These are phyloP conservation scores for Aldrovandia affinis DNA, from an alignment of 2,797 vertebrate species.

Conservation along the genomic window DNA sequence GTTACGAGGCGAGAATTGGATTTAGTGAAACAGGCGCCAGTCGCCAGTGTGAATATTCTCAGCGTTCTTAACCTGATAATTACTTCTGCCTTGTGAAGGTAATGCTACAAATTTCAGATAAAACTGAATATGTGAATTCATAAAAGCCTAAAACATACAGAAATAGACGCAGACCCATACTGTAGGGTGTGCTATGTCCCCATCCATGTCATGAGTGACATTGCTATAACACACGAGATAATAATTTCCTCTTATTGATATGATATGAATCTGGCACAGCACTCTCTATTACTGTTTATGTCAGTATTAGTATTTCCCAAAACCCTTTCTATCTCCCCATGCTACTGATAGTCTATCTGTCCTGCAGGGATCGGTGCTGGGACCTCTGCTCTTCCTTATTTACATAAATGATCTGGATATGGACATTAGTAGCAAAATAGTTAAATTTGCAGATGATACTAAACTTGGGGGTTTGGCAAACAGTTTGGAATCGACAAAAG, in stretches of 20 bases:
- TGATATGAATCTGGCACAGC: not conserved
- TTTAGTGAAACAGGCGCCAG: slow-evolving; percentile 28
- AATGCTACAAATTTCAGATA: slow-evolving; percentile 11
- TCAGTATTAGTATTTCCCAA: no score
- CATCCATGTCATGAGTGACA: not conserved
- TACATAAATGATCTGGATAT: no score
- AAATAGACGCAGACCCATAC: not conserved
- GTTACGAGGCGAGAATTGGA: slow-evolving; percentile 19
- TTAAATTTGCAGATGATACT: no score
- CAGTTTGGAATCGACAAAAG: no score
- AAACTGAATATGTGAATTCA: slow-evolving; percentile 5
- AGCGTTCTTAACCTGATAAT: slow-evolving; percentile 25
- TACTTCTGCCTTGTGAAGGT: not conserved
- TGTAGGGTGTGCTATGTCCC: not conserved
- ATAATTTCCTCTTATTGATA: not conserved
- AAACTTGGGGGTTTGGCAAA: no score
- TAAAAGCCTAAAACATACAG: not conserved
- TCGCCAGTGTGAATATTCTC: slow-evolving; percentile 17
- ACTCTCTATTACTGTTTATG: no score
- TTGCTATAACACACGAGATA: not conserved
- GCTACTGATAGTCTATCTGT: no score
- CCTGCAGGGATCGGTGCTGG: no score
- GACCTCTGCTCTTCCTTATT: no score
- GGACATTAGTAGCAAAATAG: no score
- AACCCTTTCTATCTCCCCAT: no score